phyloP scores from a whole-genome alignment of 2,113 vertebrate genomes.

The Monopterus albus region DNA sequence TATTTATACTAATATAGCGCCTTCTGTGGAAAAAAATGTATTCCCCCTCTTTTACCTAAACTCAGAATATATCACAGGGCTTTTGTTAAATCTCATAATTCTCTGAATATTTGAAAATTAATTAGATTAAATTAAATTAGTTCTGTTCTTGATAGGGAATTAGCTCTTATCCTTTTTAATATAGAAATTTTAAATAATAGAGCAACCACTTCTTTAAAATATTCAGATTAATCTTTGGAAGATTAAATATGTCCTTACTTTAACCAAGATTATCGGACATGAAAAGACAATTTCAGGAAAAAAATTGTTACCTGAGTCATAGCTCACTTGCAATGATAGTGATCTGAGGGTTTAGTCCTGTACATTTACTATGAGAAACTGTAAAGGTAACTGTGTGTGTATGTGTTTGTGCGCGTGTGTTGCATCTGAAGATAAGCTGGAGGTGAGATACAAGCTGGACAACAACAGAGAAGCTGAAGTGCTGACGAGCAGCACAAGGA shows the following conservation, averaged over 20 bases:
- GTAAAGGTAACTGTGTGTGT: no score
- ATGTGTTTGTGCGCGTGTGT: constrained; percentile 34
- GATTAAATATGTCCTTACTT: constrained; percentile 11
- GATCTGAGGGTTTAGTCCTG: no score
- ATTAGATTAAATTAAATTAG: constrained; percentile 16
- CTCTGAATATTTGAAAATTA: background rate
- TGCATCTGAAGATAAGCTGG: constrained; percentile 78
- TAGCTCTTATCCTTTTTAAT: background rate
- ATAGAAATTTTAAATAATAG: constrained; percentile 4
- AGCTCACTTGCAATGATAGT: background rate
- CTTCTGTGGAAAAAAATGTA: background rate
- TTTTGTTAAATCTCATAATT: constrained; percentile 23
- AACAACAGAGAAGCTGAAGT: constrained; percentile 67
- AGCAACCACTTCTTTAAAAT: background rate
- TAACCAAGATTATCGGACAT: background rate
- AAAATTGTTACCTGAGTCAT: background rate
- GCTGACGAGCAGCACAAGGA: constrained; percentile 60
- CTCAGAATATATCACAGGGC: background rate
- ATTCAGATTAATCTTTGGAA: constrained; percentile 5
- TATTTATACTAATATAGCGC: background rate
- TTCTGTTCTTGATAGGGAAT: constrained; percentile 10
- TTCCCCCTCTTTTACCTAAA: background rate
- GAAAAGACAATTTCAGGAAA: background rate
- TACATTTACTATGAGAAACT: no score
- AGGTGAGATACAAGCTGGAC: constrained; percentile 77